Base-by-base conservation (phyloP, 30 jellyfish, hydroid and myxozoan genomes). In the Aurelia aurita region DNA sequence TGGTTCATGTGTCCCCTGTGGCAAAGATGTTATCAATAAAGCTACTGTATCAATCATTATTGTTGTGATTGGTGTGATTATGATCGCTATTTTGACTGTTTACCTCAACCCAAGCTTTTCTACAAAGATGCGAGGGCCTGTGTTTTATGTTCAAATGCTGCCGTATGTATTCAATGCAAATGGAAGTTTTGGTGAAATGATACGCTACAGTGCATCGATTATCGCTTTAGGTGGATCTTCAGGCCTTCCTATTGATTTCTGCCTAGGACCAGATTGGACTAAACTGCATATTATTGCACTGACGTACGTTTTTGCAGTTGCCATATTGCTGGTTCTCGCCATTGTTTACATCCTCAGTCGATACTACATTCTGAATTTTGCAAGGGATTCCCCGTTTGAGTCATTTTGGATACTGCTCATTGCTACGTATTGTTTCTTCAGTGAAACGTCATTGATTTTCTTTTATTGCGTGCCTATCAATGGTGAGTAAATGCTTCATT, bases 331-430 rank as follows among this genome's bases (percentile, higher is more conserved):
- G 18, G 77, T 88, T 35, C 90, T 88, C 4, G 47, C 72, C 2
- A 74, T 72, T 43, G 72, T 72, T 25, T 88, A 88, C 49, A 49
- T 79, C 25, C 70, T 88, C 7, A 72, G 86, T 72, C 88, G 89
- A n/a, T 88, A 61, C 47, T 79, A 77, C 82, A 62, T 88, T 35
- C 69, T 88, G 85, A 65, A 74, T 18, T 79, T 88, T 66, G 28
- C 66, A 11, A 44, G 96, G 29, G 88, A 88, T 35, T 88, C 96
- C 18, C 96, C 96, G 18, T 88, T 88, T 58, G 89, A 88, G 51
- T 80, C 91, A 5, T 79, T 88, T 69, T 88, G 96, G 96, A 88
- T 88, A 6, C 79, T 88, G 69, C 84, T 88, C n/a, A 89, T 88
- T 34, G 88, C 84, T 14, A 57, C 74, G 13, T 88, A 88, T 45